Percentiles rank a stretch among this genome's conserved stretches.
phyloP scores from a whole-genome alignment of 2,113 vertebrate genomes.

The Cyprinodon tularosa region DNA sequence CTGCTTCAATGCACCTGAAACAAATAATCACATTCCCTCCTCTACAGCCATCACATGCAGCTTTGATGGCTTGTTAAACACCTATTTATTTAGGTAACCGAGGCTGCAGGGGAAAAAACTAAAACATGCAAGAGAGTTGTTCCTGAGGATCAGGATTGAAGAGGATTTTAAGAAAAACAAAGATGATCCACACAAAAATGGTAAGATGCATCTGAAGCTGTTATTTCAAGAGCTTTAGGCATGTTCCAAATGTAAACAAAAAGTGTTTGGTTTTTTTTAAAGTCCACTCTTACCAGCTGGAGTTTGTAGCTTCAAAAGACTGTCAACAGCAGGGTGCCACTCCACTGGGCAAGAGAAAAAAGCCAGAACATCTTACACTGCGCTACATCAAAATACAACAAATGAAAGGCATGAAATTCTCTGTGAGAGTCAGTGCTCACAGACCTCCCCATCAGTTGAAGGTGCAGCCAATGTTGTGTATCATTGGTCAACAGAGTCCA shows the following conservation, averaged over 20 bases:
- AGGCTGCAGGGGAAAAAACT: too few species aligned
- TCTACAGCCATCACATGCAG: too few species aligned
- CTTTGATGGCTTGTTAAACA: too few species aligned
- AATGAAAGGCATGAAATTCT: slow-evolving; percentile 72
- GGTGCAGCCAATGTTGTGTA: slow-evolving; percentile 1
- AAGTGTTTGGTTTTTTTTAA: slow-evolving; percentile 31
- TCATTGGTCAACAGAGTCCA: slow-evolving; percentile 13
- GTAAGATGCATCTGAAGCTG: background rate
- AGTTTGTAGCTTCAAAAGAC: slow-evolving; percentile 37
- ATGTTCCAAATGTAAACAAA: slow-evolving; percentile 12
- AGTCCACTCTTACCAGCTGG: slow-evolving; percentile 25
- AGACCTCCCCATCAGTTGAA: slow-evolving; percentile 45
- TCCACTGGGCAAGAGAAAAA: slow-evolving; percentile 32
- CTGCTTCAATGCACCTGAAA: too few species aligned
- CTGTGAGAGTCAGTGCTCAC: slow-evolving; percentile 29
- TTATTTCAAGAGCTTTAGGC: slow-evolving; percentile 6
- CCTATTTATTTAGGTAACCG: too few species aligned
- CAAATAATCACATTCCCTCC: too few species aligned
- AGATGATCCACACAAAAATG: background rate
- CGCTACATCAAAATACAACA: slow-evolving; percentile 59
- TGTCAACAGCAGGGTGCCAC: slow-evolving; percentile 12
- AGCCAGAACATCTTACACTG: slow-evolving; percentile 48
- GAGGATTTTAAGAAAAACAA: slow-evolving; percentile 1
- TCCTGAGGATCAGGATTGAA: too few species aligned
- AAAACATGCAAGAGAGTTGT: too few species aligned